These are phyloP conservation scores for Drosophila kokeensis DNA, from an alignment of 2,888 invertebrate genomes.

Conservation along the genomic window DNA sequence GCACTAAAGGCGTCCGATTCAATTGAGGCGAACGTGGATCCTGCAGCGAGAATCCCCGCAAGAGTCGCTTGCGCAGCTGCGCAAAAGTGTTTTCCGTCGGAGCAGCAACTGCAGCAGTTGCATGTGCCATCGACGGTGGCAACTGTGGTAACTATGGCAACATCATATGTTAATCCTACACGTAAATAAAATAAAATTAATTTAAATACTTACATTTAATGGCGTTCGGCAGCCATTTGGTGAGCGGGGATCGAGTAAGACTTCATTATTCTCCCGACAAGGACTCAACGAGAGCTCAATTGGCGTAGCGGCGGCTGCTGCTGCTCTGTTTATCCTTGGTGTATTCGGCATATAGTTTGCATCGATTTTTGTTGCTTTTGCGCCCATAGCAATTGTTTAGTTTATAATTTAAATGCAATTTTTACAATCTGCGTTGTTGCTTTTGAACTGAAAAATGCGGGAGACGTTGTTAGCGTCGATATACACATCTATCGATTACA, in stretches of 20 bases:
- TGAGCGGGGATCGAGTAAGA: conserved; percentile 78
- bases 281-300: conserved; percentile 44
- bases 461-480: conserved; percentile 58
- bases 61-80: conserved; percentile 76
- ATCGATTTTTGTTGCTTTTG: conserved; percentile 81
- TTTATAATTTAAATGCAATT: background rate
- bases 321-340: conserved; percentile 58
- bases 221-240: conserved; percentile 81
- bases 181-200: background rate
- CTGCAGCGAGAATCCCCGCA: conserved; percentile 78
- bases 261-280: conserved; percentile 36
- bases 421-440: conserved; percentile 48
- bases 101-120: background rate
- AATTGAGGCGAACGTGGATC: conserved; percentile 83
- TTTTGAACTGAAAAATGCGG: conserved; percentile 67
- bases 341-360: conserved; percentile 70
- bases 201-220: conserved; percentile 66
- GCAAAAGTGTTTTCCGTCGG: conserved; percentile 58
- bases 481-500: conserved; percentile 31
- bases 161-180: background rate
- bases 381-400: conserved; percentile 69
- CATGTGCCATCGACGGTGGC: background rate
- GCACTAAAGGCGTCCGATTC: conserved; percentile 80
- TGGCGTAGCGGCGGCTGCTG: conserved; percentile 13
- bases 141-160: conserved; percentile 13